Evolutionary conservation across 2,797 vertebrate species (phyloP).

Genomic region (Salarias fasciatus): DNA sequence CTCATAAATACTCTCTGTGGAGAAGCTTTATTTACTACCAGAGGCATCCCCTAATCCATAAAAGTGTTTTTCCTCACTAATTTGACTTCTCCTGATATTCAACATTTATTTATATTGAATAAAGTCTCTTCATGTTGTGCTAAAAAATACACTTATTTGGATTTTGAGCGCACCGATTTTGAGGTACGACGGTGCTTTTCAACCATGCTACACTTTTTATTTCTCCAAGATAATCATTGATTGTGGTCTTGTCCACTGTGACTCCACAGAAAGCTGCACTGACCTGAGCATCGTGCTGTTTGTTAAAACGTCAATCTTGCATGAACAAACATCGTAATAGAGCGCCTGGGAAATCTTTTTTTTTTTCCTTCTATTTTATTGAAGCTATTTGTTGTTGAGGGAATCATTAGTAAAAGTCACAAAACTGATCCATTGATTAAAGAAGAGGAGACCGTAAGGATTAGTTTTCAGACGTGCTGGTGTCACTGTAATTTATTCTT

Average conservation of each 20-base stretch:
- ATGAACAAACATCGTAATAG: too few relatives aligned
- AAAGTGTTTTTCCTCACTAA: neutral
- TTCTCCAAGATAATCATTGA: constrained; percentile 43
- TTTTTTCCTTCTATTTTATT: too few relatives aligned
- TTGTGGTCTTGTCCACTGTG: constrained; percentile 22
- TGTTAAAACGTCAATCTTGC: constrained; percentile 35
- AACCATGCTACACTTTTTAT: constrained; percentile 14
- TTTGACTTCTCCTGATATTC: constrained; percentile 3
- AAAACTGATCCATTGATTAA: neutral
- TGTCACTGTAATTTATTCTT: too few relatives aligned
- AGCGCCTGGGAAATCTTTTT: too few relatives aligned
- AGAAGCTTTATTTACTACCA: neutral
- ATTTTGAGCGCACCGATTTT: neutral
- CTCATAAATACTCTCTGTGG: constrained; percentile 1
- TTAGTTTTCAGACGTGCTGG: too few relatives aligned
- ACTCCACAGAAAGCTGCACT: constrained; percentile 44
- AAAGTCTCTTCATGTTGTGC: neutral
- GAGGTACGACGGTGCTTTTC: neutral
- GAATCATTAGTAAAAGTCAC: neutral
- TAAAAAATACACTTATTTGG: neutral
- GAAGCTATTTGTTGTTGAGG: constrained; percentile 1
- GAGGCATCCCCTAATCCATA: neutral
- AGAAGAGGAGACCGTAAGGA: too few relatives aligned
- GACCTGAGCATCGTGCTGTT: constrained; percentile 40
- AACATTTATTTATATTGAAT: neutral